Evolutionary conservation across 2,113 vertebrate species (phyloP), one percentile per base, ranked within the genome.

Genomic region (Oryzias celebensis): DNA sequence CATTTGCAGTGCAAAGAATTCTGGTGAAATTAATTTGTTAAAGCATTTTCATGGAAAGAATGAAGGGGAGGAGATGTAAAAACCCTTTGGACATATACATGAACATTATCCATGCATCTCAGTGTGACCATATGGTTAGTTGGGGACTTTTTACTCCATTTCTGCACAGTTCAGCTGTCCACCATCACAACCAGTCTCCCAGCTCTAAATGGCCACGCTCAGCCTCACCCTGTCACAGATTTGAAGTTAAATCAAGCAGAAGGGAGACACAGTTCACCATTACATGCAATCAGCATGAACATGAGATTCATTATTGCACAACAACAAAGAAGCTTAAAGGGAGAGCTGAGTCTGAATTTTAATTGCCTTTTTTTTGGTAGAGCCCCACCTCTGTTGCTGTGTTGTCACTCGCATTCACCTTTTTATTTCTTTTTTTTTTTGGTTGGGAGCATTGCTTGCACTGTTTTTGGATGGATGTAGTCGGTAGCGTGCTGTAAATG

Each of bases 171-270:
- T 89, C 68, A 79, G 78, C 66, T 80, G 82, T 82, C 77, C 60
- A 48, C 80, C 78, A 84, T 81, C 75, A 82, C 82, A 83, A 87
- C 82, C 77, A 77, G 83, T 86, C 78, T 83, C 78, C 56, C 24
- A 46, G 70, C 77, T 78, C 74, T 67, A 77, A 82, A 74, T 55
- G 59, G 72, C 71, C 59, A 78, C 28, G 64, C 58, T 62, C 61
- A 10, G 61, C 71, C 48, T 55, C 56, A 62, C 67, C 73, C 68
- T 15, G 81, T 56, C 78, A 26, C 36, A 4, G 68, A 81, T 79
- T 85, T 83, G 77, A 82, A 72, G 81, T 80, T 52, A 85, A 86
- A 80, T 74, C 78, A 70, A 77, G 83, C 81, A 49, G 82, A 86
- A 80, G 70, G 78, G 78, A 86, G 78, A 83, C 73, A 66, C 65